Conservation (phyloP, 1,140 invertebrate genomes). For the Gyrodactylus bullatarudis region DNA sequence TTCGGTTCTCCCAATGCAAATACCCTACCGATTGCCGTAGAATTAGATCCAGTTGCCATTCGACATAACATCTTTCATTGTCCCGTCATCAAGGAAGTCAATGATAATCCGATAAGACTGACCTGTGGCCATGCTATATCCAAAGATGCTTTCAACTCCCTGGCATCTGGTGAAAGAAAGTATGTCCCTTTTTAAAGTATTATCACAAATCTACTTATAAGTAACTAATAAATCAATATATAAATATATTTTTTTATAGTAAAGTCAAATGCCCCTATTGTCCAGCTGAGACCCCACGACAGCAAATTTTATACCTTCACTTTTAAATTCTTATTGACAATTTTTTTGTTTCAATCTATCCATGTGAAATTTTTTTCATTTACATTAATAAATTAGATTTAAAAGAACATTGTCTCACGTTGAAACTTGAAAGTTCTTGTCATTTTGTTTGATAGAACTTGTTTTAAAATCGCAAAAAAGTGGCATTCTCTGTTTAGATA, state of each 20-base stretch:
- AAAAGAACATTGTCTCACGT: too few species aligned
- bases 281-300: not conserved
- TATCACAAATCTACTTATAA: too few species aligned
- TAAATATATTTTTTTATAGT: not conserved
- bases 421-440: too few species aligned
- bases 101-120: not conserved
- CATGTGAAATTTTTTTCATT: too few species aligned
- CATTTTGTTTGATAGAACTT: too few species aligned
- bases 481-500: too few species aligned
- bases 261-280: not conserved
- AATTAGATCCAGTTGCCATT: not conserved
- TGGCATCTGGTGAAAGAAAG: not conserved
- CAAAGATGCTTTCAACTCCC: not conserved
- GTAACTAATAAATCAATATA: not conserved
- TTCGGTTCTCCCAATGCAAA: not conserved
- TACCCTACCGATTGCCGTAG: not conserved
- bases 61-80: not conserved
- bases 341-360: too few species aligned
- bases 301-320: not conserved
- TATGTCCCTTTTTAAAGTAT: too few species aligned
- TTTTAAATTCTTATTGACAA: not conserved
- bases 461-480: too few species aligned
- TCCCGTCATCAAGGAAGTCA: not conserved
- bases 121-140: not conserved
- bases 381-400: too few species aligned